Percentiles rank a stretch among this genome's conserved stretches.
Evolutionary conservation across 2,113 vertebrate genomes (phyloP).

Genomic region (Rhinoderma darwinii): DNA sequence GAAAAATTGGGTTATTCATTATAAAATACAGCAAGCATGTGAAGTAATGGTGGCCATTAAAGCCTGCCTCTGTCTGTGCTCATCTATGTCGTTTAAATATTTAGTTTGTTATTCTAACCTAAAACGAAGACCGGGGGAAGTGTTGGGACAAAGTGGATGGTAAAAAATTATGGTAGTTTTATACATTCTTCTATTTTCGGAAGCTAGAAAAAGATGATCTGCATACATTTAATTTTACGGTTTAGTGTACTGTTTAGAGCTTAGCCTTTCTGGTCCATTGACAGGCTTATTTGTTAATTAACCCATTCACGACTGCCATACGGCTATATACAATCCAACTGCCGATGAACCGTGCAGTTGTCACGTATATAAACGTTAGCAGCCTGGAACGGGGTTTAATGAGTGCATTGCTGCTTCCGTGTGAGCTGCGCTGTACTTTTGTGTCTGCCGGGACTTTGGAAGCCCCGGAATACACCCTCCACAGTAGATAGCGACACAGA

Average conservation of each 20-base stretch:
- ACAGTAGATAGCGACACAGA: too few relatives aligned
- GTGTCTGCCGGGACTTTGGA: too few relatives aligned
- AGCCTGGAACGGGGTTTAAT: too few relatives aligned
- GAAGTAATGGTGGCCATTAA: constrained; percentile 32
- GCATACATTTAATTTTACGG: background rate
- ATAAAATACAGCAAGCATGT: background rate
- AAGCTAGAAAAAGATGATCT: constrained; percentile 11
- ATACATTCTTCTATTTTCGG: background rate
- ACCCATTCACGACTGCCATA: too few relatives aligned
- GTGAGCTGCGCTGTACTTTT: too few relatives aligned
- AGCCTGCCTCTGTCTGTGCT: background rate
- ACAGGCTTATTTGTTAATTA: background rate
- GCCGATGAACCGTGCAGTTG: too few relatives aligned
- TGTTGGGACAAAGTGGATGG: background rate
- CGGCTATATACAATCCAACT: too few relatives aligned
- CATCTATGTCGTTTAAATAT: constrained; percentile 30
- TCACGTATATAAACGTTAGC: too few relatives aligned
- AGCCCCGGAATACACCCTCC: too few relatives aligned
- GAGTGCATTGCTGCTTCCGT: too few relatives aligned
- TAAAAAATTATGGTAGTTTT: background rate
- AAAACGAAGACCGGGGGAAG: background rate
- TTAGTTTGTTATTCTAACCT: constrained; percentile 8
- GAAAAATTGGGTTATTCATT: constrained; percentile 34
- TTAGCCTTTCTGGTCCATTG: background rate
- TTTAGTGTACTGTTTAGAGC: background rate